Conservation (phyloP, 1,140 invertebrate genomes). For the Neodiprion pinetum region DNA sequence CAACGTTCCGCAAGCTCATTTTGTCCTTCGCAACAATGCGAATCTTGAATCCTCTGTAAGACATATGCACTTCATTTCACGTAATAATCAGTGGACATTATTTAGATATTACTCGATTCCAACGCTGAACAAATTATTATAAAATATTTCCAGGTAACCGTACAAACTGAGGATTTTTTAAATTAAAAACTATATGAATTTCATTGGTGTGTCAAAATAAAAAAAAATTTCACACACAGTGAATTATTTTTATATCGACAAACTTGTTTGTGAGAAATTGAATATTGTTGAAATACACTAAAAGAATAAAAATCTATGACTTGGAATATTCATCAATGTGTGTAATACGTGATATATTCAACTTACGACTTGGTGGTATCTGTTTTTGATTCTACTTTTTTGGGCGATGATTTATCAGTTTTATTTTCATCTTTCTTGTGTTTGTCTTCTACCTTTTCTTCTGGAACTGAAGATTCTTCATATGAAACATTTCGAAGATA, state of each 20-base stretch:
- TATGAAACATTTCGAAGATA: background rate
- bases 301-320: background rate
- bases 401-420: constrained; percentile 36
- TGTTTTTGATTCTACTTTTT: constrained; percentile 47
- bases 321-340: background rate
- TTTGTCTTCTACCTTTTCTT: constrained; percentile 40
- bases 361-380: constrained; percentile 56
- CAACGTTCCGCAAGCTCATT: constrained; percentile 46
- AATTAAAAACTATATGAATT: constrained; percentile 11
- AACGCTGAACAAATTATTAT: background rate
- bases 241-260: too few relatives aligned
- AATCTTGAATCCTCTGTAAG: constrained; percentile 56
- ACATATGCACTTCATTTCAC: constrained; percentile 3
- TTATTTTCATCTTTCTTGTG: constrained; percentile 37
- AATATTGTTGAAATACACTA: background rate
- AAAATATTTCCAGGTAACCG: background rate
- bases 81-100: background rate
- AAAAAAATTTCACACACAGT: too few relatives aligned
- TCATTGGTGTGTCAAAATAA: background rate
- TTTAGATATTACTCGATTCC: background rate
- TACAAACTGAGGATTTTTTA: constrained; percentile 6
- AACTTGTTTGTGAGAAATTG: too few relatives aligned
- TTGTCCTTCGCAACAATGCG: constrained; percentile 57
- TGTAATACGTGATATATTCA: constrained; percentile 20
- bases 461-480: constrained; percentile 31